A percentile compares a stretch with the other conserved stretches of the same genome.
Conservation (phyloP, 2,113 vertebrate genomes). For the Prunella fulvescens region DNA sequence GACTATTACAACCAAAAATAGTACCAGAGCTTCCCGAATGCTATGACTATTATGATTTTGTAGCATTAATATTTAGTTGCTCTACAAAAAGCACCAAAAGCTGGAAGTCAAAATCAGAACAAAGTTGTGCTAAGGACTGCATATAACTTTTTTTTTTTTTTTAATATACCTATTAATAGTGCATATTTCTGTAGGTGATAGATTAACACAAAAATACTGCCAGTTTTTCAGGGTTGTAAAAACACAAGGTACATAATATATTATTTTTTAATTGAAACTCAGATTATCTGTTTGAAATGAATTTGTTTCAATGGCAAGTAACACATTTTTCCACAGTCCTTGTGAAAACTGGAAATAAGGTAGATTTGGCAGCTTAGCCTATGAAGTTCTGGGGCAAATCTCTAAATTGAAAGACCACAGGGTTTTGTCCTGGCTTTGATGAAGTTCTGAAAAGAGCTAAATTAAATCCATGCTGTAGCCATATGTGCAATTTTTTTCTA, state of each 20-base stretch:
- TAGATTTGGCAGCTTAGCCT: background rate
- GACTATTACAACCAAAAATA: background rate
- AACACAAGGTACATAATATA: background rate
- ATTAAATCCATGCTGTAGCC: conserved; percentile 25
- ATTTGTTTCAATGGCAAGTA: background rate
- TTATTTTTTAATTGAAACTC: background rate
- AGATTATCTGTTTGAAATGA: background rate
- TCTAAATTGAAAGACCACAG: background rate
- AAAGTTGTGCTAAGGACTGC: background rate
- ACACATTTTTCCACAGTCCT: background rate
- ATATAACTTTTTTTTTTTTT: background rate
- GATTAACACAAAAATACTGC: background rate
- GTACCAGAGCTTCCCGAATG: background rate
- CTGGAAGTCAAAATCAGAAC: background rate
- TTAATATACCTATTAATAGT: background rate
- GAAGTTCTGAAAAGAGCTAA: conserved; percentile 39
- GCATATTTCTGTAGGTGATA: background rate
- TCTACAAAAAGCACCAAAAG: background rate
- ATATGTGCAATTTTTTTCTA: conserved; percentile 33
- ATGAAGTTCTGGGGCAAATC: background rate
- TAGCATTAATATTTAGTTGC: conserved; percentile 6
- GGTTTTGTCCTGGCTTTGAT: conserved; percentile 17
- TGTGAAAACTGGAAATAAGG: background rate
- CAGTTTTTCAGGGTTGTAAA: background rate
- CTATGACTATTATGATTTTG: background rate